Conservation (phyloP, 2,113 vertebrate genomes). For the Gallinago paraguaiae region DNA sequence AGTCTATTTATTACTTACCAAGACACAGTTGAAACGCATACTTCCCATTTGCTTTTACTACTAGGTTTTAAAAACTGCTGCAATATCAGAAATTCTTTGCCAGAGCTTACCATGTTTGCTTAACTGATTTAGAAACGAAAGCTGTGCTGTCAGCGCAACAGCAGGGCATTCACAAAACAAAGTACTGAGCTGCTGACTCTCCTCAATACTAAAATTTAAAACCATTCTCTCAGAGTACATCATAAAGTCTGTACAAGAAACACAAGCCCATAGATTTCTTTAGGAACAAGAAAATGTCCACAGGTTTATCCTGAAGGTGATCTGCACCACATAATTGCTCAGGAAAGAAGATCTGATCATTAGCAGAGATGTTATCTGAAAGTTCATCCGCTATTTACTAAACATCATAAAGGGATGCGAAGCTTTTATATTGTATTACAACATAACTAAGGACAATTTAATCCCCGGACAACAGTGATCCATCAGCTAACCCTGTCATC, state of each 20-base stretch:
- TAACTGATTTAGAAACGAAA: background rate
- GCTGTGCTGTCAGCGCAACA: background rate
- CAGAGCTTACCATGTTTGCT: background rate
- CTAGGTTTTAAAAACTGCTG: background rate
- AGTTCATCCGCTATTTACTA: background rate
- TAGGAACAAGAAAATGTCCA: background rate
- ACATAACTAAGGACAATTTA: background rate
- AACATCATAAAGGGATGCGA: background rate
- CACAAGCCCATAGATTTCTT: background rate
- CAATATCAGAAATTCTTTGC: background rate
- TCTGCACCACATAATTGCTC: background rate
- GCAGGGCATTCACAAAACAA: background rate
- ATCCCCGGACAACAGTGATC: background rate
- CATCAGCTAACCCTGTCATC: background rate
- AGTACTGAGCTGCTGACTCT: background rate
- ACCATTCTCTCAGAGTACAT: background rate
- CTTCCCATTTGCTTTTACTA: background rate
- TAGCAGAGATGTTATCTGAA: background rate
- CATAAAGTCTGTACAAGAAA: background rate
- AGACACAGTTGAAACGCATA: background rate
- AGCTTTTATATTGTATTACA: background rate
- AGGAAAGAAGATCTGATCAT: background rate
- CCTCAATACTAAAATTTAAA: background rate
- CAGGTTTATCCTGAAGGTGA: background rate
- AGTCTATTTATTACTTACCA: background rate